A percentile compares a stretch with the other conserved stretches of the same genome.
Conservation (phyloP, 1,140 invertebrate species). For the Diploscapter pachys region DNA sequence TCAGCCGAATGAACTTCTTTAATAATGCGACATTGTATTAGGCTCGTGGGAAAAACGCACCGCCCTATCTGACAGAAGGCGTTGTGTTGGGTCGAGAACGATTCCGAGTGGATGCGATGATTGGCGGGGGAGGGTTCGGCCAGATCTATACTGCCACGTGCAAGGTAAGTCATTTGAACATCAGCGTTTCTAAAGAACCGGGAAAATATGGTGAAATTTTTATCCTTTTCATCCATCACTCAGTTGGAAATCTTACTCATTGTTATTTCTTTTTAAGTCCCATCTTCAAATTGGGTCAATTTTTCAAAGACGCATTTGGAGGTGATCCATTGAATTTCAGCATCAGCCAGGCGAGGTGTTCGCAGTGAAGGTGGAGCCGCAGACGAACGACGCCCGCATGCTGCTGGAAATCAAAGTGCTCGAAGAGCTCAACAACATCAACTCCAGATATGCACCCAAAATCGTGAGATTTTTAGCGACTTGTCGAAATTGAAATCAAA, state of each 20-base stretch:
- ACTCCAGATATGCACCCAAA: constrained; percentile 23
- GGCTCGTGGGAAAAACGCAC: constrained; percentile 1
- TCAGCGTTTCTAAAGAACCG: too few relatives aligned
- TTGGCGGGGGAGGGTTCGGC: constrained; percentile 39
- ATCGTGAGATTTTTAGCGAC: constrained; percentile 6
- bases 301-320: not conserved
- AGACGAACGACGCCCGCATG: constrained; percentile 31
- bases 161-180: too few relatives aligned
- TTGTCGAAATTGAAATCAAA: not conserved
- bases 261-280: too few relatives aligned
- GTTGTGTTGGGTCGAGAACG: not conserved
- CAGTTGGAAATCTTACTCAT: too few relatives aligned
- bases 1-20: too few relatives aligned
- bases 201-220: too few relatives aligned
- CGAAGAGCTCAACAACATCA: not conserved
- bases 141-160: constrained; percentile 32
- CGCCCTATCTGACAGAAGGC: constrained; percentile 4
- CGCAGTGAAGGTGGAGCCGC: constrained; percentile 40
- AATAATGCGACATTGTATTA: not conserved
- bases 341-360: constrained; percentile 20
- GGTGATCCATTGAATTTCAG: not conserved
- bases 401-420: constrained; percentile 37
- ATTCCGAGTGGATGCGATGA: constrained; percentile 30
- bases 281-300: not conserved
- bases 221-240: too few relatives aligned